A percentile compares a stretch with the other conserved stretches of the same genome.
Conservation (phyloP, 1,140 invertebrate genomes). For the Drosophila persimilis region DNA sequence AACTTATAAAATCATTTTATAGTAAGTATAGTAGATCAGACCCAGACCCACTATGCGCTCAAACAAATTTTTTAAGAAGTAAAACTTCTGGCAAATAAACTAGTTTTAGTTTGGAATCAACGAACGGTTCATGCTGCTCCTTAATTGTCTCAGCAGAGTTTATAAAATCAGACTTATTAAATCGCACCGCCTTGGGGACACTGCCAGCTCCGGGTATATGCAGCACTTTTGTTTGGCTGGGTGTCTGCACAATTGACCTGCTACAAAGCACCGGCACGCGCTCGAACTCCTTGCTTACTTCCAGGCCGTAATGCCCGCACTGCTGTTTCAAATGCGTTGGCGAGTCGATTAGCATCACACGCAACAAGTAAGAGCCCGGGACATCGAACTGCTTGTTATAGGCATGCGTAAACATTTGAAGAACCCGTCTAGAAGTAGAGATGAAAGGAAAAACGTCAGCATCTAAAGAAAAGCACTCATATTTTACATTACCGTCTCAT, state of each 20-base stretch:
- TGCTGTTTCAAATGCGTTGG: conserved; percentile 55
- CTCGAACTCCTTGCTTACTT: no score
- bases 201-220: no score
- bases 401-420: conserved; percentile 84
- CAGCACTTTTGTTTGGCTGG: no score
- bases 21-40: not conserved
- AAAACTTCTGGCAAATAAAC: conserved; percentile 73
- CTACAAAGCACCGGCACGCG: no score
- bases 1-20: no score
- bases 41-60: not conserved
- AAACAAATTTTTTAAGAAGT: conserved; percentile 60
- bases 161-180: conserved; percentile 74
- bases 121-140: conserved; percentile 52
- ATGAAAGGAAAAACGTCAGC: conserved; percentile 48
- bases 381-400: conserved; percentile 84
- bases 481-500: conserved; percentile 83
- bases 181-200: conserved; percentile 58
- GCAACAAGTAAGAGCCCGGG: conserved; percentile 80
- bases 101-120: conserved; percentile 64
- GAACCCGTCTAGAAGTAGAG: conserved; percentile 73
- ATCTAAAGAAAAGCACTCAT: conserved; percentile 20
- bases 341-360: conserved; percentile 67
- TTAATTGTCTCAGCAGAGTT: conserved; percentile 25
- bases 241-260: conserved; percentile 19
- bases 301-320: conserved; percentile 59